Evolutionary conservation across 2,113 vertebrate species (phyloP).

Genomic region (Oncorhynchus tshawytscha): DNA sequence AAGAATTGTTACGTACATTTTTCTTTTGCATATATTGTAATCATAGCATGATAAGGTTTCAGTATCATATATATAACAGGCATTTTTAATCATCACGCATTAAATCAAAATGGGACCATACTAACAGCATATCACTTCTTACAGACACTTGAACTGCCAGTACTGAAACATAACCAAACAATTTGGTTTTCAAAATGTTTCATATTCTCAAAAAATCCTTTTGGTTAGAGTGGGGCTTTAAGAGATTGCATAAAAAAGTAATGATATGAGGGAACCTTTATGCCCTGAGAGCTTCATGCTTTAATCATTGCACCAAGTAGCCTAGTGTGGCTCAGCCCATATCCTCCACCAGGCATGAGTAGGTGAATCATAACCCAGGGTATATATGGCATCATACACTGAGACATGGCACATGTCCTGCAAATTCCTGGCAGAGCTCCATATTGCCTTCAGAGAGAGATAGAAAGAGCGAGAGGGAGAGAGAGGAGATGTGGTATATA

Average conservation of each 20-base stretch:
- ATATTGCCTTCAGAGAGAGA: not conserved
- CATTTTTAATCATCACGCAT: no score
- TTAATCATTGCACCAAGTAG: not conserved
- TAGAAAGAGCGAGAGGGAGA: not conserved
- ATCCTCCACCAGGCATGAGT: not conserved
- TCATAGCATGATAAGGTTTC: not conserved
- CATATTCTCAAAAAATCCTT: no score
- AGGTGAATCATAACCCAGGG: not conserved
- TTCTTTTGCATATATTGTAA: not conserved
- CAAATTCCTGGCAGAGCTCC: conserved; percentile 4
- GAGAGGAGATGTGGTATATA: not conserved
- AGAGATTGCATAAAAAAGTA: not conserved
- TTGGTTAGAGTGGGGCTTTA: not conserved
- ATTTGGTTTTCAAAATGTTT: not conserved
- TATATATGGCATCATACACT: not conserved
- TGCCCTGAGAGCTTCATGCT: not conserved
- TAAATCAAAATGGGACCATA: no score
- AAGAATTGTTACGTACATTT: not conserved
- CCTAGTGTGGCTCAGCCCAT: not conserved
- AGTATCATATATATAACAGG: not conserved
- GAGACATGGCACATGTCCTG: not conserved
- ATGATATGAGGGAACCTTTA: not conserved
- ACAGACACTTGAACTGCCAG: no score
- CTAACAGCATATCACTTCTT: no score
- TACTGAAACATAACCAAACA: not conserved